Evolutionary conservation across 2,888 invertebrate species (phyloP).

Genomic region (Gari tellinella): DNA sequence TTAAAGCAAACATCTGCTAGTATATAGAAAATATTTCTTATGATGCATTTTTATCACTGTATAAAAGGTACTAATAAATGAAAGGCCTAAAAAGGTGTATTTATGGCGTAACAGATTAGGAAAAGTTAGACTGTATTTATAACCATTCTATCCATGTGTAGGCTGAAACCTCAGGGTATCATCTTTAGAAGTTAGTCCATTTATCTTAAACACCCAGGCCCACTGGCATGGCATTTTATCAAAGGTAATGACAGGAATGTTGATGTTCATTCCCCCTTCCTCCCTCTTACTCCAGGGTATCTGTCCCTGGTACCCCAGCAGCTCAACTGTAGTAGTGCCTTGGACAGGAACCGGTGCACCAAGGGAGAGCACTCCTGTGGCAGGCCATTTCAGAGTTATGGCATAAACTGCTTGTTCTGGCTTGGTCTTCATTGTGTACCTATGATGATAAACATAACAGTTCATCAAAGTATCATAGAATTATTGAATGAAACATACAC

Average conservation of each 20-base stretch:
- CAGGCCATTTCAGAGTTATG: slow-evolving; percentile 89
- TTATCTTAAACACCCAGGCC: slow-evolving; percentile 81
- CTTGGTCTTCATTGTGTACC: slow-evolving; percentile 73
- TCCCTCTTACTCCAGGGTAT: slow-evolving; percentile 56
- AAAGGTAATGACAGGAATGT: slow-evolving; percentile 72
- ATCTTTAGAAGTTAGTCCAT: slow-evolving; percentile 36
- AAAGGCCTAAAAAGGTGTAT: no score
- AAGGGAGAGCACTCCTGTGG: slow-evolving; percentile 86
- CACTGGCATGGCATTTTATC: slow-evolving; percentile 75
- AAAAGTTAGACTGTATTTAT: no score
- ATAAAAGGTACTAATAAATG: no score
- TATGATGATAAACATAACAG: slow-evolving; percentile 32
- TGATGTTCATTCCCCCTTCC: slow-evolving; percentile 71
- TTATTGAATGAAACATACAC: no score
- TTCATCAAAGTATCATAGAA: neutral
- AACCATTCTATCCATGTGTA: no score
- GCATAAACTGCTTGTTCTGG: slow-evolving; percentile 87
- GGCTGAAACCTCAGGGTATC: no score
- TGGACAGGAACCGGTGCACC: slow-evolving; percentile 83
- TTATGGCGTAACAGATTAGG: no score
- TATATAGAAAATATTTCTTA: no score
- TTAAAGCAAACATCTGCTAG: no score
- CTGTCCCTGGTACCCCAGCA: slow-evolving; percentile 86
- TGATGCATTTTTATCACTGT: no score
- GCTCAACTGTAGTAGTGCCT: slow-evolving; percentile 82